Evolutionary conservation across 2,797 vertebrate genomes (phyloP), one percentile per base, ranked within the genome.

Genomic region (Cheirogaleus major): DNA sequence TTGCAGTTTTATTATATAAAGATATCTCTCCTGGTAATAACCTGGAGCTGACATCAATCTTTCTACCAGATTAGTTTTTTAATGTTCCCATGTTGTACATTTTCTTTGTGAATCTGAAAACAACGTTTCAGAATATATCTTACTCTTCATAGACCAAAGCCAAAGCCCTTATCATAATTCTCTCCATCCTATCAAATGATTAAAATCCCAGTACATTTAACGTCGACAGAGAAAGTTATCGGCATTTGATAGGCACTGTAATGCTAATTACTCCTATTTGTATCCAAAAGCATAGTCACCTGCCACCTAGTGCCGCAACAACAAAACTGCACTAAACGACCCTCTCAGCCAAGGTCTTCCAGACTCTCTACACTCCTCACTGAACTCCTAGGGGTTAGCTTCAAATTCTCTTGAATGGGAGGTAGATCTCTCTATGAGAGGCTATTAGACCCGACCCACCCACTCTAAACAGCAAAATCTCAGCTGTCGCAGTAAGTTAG

Each of bases 271-370:
- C 13, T 45, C 45, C 48, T 17, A 14, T 57, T 72, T 84, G 50
- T 78, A 43, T 90, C 72, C 43, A 80, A 80, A 1, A 84, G n/a
- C 43, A 73, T 67, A 78, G 43, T 87, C 91, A 72, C 7, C 83
- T 95, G 96, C 97, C 97, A 95, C 78, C 97, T 97, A 95, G 96
- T 87, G 96, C 59, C 78, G 52, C 38, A 88, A 90, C 57, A 82
- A 69, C 85, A 91, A 90, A 87, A 85, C 55, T 92, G 59, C 89
- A 93, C 55, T 25, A 67, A 82, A 12, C 93, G 17, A 35, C 50
- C 5, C 35, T 9, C 22, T n/a, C 25, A 35, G 14, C 14, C 30
- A 45, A 79, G 2, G 45, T 83, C 35, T 85, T 50, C 11, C 0
- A 4, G 17, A 6, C 30, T 86, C 35, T n/a, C 5, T 41, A 35